Evolutionary conservation across 2,888 invertebrate species (phyloP).

Genomic region (Nomada goodeniana): DNA sequence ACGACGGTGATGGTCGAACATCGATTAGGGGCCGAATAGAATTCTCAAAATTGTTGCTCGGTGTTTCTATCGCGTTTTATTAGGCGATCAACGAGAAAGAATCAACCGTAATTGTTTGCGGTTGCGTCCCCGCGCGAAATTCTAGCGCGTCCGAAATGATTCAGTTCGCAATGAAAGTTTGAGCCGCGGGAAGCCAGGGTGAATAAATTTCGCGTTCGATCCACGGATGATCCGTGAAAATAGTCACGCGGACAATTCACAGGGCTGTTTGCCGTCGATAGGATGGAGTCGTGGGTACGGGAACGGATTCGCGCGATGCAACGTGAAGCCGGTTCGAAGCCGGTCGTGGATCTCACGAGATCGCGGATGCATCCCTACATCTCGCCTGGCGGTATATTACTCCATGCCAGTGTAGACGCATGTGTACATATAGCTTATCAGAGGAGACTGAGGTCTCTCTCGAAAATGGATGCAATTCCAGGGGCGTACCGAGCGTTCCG

Average conservation of each 20-base stretch:
- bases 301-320: neutral
- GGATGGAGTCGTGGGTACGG: neutral
- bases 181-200: neutral
- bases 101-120: neutral
- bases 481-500: conserved; percentile 72
- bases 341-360: conserved; percentile 35
- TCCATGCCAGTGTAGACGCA: conserved; percentile 52
- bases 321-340: neutral
- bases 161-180: neutral
- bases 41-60: neutral
- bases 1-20: neutral
- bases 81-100: neutral
- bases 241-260: neutral
- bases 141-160: neutral
- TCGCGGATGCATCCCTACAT: conserved; percentile 57
- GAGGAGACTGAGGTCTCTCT: conserved; percentile 65
- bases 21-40: no score
- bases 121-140: no score
- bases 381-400: conserved; percentile 71
- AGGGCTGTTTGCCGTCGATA: conserved; percentile 1
- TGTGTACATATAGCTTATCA: conserved; percentile 65
- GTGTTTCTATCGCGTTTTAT: neutral
- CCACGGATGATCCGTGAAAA: conserved; percentile 19
- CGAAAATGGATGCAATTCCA: conserved; percentile 74
- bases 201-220: conserved; percentile 4